Base-by-base conservation (phyloP, 2,113 vertebrate genomes). In the Amblyopsis rosae region DNA sequence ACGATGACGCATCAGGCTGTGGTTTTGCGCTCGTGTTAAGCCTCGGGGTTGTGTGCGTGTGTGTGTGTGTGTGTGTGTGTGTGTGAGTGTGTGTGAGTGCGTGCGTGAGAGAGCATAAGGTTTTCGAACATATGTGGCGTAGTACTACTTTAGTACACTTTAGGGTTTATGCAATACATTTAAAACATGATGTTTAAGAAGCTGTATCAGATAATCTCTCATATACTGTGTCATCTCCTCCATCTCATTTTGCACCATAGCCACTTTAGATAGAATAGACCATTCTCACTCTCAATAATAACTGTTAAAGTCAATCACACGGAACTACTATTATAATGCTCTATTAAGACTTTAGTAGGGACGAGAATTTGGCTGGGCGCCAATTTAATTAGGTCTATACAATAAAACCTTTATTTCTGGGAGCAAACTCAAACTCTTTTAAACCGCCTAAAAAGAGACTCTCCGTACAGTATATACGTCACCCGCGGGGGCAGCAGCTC, bases 321-420 rank as follows among this genome's bases (percentile, higher is more conserved):
- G 53, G 53, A 70, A 67, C 55, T 35, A 50, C 3, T 51, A 13
- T 67, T 71, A 70, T n/a, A n/a, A n/a, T 61, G 65, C 33, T 59
- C 16, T 58, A 26, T 74, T 72, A 69, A 63, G 70, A 77, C 64
- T 80, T 75, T 85, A 70, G 69, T 61, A 47, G 15, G 17, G 19
- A 5, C 48, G 33, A 65, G 57, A 60, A 13, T 41, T 49, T 83
- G 79, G 81, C 79, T 61, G 49, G 9, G 11, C 16, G 69, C 74
- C 77, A 84, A 74, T 80, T 78, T 69, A 77, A 81, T 83, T 79
- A 84, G 76, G 66, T 65, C 69, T 59, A 67, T 17, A 67, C 16
- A 71, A 49, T 79, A 58, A 71, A 78, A 76, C 50, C 66, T 80
- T 79, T 69, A 73, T 74, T 82, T 82, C 58, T 19, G 35, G 53